Base-by-base conservation (phyloP, 2,113 vertebrate genomes). In the Phaetusa simplex region DNA sequence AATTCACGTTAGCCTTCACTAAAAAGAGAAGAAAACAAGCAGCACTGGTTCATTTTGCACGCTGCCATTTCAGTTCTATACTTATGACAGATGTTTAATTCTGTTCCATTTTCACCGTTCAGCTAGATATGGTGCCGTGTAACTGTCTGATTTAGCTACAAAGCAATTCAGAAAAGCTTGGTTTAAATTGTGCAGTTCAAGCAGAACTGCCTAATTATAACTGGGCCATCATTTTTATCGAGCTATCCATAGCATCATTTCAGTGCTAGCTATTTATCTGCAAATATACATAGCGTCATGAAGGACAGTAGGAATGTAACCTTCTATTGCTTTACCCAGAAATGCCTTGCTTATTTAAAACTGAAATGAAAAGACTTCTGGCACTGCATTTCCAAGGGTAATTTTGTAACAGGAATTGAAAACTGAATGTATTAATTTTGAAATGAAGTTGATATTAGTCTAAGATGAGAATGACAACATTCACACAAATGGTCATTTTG, bases 161-260 rank as follows among this genome's bases (percentile, higher is more conserved):
- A 65, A 65, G 49, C 58, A 79, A 73, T 84, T 85, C 56, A 71
- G 74, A 95, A 82, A 64, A 92, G 91, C 79, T 96, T 72, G 72
- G 76, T 97, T 97, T 95, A 97, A 98, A 94, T 42, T 49, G 50
- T 21, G 42, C 50, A 84, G 53, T 92, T 85, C 82, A 92, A 58
- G 87, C 58, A 86, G 94, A 82, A 93, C 58, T 88, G 52, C 42
- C 80, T 97, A 95, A 96, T 97, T 95, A 94, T 64, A 92, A 79
- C 67, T 43, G 72, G 82, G 59, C 50, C 87, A 84, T 90, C 84
- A 56, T 95, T 97, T 98, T 96, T 93, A 95, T 49, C 82, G 81
- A 95, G 47, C 30, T 49, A 77, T 78, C 89, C 15, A 12, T 20
- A 85, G 78, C 95, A 96, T 71, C 17, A 58, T 84, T 97, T 92